A percentile compares a stretch with the other conserved stretches of the same genome.
Conservation (phyloP, 2,888 invertebrate genomes). For the Serripes groenlandicus region DNA sequence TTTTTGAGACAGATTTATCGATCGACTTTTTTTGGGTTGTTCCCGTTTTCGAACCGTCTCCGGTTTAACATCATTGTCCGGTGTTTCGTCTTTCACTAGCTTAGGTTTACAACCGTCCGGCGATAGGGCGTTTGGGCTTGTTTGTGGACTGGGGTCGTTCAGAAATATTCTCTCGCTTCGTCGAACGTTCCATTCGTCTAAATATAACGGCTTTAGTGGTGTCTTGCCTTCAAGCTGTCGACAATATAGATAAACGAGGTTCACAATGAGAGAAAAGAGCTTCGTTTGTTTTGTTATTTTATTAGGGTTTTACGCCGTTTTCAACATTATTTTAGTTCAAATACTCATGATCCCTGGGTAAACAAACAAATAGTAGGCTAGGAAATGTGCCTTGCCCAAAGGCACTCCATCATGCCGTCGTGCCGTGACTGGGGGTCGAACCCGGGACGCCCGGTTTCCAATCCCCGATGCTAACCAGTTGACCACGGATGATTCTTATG, state of each 20-base stretch:
- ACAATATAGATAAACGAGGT: neutral
- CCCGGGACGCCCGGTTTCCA: too few relatives aligned
- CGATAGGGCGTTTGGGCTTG: slow-evolving; percentile 72
- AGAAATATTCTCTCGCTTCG: slow-evolving; percentile 87
- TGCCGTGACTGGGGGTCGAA: too few relatives aligned
- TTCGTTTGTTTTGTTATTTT: too few relatives aligned
- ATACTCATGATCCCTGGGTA: too few relatives aligned
- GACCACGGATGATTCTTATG: too few relatives aligned
- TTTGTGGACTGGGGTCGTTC: slow-evolving; percentile 83
- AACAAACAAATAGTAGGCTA: too few relatives aligned
- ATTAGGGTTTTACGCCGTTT: too few relatives aligned
- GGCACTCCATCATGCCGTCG: too few relatives aligned
- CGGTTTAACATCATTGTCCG: slow-evolving; percentile 31
- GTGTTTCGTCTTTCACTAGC: slow-evolving; percentile 21
- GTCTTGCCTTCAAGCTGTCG: slow-evolving; percentile 70
- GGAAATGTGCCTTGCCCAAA: too few relatives aligned
- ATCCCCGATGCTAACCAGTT: too few relatives aligned
- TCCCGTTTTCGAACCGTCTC: slow-evolving; percentile 33
- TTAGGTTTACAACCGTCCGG: slow-evolving; percentile 25
- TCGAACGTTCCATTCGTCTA: slow-evolving; percentile 85
- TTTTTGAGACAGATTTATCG: slow-evolving; percentile 76
- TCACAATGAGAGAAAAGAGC: neutral
- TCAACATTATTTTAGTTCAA: too few relatives aligned
- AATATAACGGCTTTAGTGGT: slow-evolving; percentile 77
- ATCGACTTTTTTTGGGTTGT: slow-evolving; percentile 48